These are phyloP conservation scores for Sarotherodon lohbergeri DNA, from an alignment of 2,113 vertebrate species.

Conservation along the genomic window DNA sequence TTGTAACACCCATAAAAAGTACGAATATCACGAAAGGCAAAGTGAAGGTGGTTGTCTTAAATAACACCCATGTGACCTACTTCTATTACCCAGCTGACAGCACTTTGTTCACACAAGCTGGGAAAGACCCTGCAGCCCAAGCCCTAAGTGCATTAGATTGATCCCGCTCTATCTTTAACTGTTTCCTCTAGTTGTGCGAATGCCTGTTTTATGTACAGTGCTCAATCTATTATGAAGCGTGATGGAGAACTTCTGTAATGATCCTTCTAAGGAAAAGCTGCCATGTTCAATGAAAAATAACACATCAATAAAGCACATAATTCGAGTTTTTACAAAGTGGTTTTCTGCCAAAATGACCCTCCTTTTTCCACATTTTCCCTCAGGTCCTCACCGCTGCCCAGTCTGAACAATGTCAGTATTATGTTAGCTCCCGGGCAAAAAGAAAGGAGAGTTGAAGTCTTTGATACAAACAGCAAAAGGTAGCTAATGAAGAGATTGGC, in stretches of 20 bases:
- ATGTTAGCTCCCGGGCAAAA: constrained; percentile 51
- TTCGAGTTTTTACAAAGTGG: constrained; percentile 30
- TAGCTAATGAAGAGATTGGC: constrained; percentile 62
- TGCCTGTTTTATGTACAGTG: constrained; percentile 33
- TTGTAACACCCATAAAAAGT: neutral
- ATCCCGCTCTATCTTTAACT: constrained; percentile 39
- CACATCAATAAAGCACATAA: constrained; percentile 49
- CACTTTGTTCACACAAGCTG: constrained; percentile 40
- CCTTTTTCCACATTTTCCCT: constrained; percentile 28
- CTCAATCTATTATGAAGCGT: neutral
- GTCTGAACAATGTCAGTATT: constrained; percentile 66
- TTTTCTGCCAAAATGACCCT: constrained; percentile 48
- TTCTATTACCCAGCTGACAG: constrained; percentile 40
- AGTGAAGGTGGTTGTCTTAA: constrained; percentile 33
- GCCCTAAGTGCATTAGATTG: constrained; percentile 34
- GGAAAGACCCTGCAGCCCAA: constrained; percentile 32
- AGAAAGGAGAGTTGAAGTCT: constrained; percentile 47
- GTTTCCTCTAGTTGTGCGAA: constrained; percentile 37
- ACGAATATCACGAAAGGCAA: constrained; percentile 19
- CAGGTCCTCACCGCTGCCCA: constrained; percentile 35
- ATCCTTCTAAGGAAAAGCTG: constrained; percentile 30
- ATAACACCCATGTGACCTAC: constrained; percentile 48
- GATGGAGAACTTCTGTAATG: constrained; percentile 25
- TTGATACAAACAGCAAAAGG: constrained; percentile 64
- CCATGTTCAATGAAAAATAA: constrained; percentile 50